Percentiles rank a stretch among this genome's conserved stretches.
Conservation (phyloP, 2,113 vertebrate species). For the Austrofundulus limnaeus region DNA sequence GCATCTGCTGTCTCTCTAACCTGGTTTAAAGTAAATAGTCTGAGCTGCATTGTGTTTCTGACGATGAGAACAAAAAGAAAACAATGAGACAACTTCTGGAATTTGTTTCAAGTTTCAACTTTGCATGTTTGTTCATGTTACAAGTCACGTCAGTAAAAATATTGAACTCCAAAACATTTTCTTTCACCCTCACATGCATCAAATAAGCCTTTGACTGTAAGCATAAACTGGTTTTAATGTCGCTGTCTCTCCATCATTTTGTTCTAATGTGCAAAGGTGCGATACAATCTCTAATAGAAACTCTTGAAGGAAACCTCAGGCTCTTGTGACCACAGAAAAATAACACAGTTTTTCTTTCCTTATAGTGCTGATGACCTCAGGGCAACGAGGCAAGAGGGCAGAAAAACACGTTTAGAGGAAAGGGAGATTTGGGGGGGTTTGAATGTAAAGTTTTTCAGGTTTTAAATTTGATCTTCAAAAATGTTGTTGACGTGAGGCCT, state of each 20-base stretch:
- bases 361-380: slow-evolving; percentile 24
- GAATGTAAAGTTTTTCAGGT: slow-evolving; percentile 15
- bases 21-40: no score
- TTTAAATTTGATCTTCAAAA: slow-evolving; percentile 52
- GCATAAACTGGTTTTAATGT: no score
- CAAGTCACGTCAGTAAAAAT: neutral
- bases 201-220: no score
- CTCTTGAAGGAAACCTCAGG: neutral
- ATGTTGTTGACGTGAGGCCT: slow-evolving; percentile 27
- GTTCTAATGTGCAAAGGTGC: neutral
- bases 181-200: no score
- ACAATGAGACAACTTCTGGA: neutral
- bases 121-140: neutral
- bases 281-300: neutral
- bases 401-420: slow-evolving; percentile 10
- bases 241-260: neutral
- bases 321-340: slow-evolving; percentile 14
- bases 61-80: no score
- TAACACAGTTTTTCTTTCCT: slow-evolving; percentile 3
- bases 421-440: neutral
- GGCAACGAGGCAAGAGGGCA: slow-evolving; percentile 16
- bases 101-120: neutral
- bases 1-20: no score
- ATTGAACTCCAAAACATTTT: neutral
- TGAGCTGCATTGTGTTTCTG: no score